Percentiles rank a stretch among this genome's conserved stretches.
phyloP scores from a whole-genome alignment of 2,113 vertebrate genomes.

The Rissa tridactyla region DNA sequence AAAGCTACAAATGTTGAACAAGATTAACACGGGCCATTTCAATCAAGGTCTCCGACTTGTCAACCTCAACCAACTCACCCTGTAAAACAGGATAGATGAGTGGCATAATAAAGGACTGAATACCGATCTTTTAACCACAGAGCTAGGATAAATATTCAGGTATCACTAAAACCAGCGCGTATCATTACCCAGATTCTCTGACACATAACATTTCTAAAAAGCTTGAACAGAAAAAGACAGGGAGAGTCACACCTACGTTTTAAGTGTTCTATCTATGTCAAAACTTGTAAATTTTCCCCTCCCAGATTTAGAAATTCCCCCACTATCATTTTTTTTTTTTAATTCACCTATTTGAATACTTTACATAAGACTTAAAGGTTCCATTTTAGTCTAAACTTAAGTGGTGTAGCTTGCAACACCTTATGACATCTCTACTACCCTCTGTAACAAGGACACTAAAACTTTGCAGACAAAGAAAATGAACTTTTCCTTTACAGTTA shows the following conservation, averaged over 20 bases:
- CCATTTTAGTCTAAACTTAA: neutral
- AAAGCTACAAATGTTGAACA: slow-evolving; percentile 20
- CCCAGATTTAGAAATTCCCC: neutral
- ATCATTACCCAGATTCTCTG: neutral
- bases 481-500: neutral
- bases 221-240: neutral
- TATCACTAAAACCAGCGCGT: neutral
- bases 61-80: neutral
- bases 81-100: neutral
- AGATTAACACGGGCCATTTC: neutral
- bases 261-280: neutral
- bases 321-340: neutral
- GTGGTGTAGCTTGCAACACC: neutral
- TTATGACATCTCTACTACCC: neutral
- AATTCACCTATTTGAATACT: neutral
- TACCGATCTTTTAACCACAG: neutral
- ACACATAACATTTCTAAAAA: neutral
- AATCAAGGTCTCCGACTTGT: neutral
- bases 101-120: neutral
- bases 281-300: neutral
- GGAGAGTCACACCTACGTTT: neutral
- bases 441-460: neutral
- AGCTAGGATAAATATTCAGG: neutral
- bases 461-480: neutral
- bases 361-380: neutral